phyloP scores from a whole-genome alignment of 2,888 invertebrate genomes.

The Leucoptera coffeella region DNA sequence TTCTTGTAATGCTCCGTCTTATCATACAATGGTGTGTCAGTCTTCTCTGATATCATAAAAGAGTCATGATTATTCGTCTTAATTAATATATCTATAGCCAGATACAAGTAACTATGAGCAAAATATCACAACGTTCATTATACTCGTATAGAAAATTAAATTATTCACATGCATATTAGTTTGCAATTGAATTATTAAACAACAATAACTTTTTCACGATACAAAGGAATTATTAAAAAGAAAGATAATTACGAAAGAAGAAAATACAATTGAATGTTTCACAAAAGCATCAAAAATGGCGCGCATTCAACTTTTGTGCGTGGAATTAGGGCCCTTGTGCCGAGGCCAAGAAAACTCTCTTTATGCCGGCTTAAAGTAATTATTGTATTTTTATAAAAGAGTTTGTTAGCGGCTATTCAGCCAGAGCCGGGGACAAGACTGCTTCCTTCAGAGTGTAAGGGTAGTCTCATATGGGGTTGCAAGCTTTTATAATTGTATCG shows the following conservation, averaged over 20 bases:
- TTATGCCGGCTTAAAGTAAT: conserved; percentile 50
- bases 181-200: neutral
- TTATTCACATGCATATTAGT: neutral
- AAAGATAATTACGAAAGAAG: conserved; percentile 2
- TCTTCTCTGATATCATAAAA: neutral
- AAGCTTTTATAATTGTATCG: no score
- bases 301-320: conserved; percentile 9
- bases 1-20: no score
- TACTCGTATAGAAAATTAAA: neutral
- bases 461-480: no score
- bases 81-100: neutral
- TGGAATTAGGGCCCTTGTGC: conserved; percentile 40
- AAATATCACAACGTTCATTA: neutral
- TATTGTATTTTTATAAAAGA: conserved; percentile 53
- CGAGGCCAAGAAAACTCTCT: conserved; percentile 32
- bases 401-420: conserved; percentile 53
- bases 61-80: neutral
- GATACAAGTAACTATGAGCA: neutral
- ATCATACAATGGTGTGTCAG: neutral
- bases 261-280: no score
- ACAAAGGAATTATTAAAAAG: neutral
- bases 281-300: no score
- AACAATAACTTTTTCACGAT: neutral
- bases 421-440: conserved; percentile 21
- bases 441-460: no score